Conservation (phyloP, 2,113 vertebrate genomes). For the Oncorhynchus keta region DNA sequence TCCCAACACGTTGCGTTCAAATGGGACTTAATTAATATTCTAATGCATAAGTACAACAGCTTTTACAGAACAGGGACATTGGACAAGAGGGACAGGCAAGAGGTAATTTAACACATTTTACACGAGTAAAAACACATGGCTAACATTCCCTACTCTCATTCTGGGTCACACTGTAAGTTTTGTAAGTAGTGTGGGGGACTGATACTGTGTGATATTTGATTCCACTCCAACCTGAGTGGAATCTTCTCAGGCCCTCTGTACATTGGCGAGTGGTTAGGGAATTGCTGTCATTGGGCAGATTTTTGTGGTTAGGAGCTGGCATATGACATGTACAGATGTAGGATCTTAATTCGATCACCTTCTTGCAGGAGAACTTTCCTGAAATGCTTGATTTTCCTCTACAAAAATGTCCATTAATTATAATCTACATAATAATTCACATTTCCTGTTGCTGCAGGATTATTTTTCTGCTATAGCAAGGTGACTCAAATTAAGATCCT, state of each 20-base stretch:
- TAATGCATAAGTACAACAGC: constrained; percentile 53
- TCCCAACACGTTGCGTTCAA: constrained; percentile 55
- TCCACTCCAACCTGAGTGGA: constrained; percentile 20
- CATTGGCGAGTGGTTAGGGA: constrained; percentile 12
- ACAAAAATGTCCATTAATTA: no score
- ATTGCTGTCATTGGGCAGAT: constrained; percentile 13
- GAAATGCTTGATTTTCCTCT: no score
- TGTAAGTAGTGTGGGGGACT: constrained; percentile 1
- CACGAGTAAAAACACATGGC: constrained; percentile 2
- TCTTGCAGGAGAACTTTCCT: no score
- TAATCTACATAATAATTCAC: no score
- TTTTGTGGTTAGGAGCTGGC: constrained; percentile 12
- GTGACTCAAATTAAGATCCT: no score
- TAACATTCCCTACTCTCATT: neutral
- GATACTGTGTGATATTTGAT: constrained; percentile 24
- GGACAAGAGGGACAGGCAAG: constrained; percentile 21
- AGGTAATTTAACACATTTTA: constrained; percentile 29
- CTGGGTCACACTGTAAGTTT: neutral
- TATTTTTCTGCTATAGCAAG: no score
- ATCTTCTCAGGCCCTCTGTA: constrained; percentile 1
- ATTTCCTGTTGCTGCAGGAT: no score
- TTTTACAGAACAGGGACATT: constrained; percentile 23
- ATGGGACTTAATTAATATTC: constrained; percentile 67
- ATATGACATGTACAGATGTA: constrained; percentile 9
- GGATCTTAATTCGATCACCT: no score